Evolutionary conservation across 2,113 vertebrate species (phyloP).

Genomic region (Phalacrocorax pelagicus): DNA sequence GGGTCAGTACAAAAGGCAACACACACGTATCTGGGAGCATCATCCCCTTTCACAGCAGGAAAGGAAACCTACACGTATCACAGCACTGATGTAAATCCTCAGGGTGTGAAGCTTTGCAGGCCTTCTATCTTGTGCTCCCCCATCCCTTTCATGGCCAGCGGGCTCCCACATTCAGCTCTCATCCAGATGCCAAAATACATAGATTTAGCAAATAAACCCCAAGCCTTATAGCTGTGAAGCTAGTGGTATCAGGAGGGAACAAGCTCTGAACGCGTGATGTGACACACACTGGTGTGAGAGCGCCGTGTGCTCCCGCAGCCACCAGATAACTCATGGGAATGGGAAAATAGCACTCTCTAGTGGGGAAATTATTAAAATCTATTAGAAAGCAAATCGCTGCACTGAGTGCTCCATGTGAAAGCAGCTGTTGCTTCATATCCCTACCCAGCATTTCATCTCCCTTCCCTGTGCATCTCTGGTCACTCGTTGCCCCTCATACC

Average conservation of each 20-base stretch:
- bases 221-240: background rate
- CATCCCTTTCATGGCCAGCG: background rate
- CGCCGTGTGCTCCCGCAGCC: background rate
- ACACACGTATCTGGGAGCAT: background rate
- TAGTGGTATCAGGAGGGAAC: background rate
- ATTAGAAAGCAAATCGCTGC: background rate
- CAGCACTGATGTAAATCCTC: background rate
- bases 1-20: background rate
- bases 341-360: conserved; percentile 45
- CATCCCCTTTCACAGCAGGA: background rate
- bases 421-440: background rate
- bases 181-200: background rate
- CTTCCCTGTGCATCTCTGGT: no score
- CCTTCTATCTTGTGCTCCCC: background rate
- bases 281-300: background rate
- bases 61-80: background rate
- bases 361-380: background rate
- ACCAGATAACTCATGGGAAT: background rate
- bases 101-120: background rate
- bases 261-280: background rate
- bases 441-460: background rate
- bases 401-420: background rate
- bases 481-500: background rate
- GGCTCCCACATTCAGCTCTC: background rate
- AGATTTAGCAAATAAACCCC: background rate